Percentiles rank a stretch among this genome's conserved stretches.
Conservation (phyloP, 2,888 invertebrate species). For the Xestia c-nigrum region DNA sequence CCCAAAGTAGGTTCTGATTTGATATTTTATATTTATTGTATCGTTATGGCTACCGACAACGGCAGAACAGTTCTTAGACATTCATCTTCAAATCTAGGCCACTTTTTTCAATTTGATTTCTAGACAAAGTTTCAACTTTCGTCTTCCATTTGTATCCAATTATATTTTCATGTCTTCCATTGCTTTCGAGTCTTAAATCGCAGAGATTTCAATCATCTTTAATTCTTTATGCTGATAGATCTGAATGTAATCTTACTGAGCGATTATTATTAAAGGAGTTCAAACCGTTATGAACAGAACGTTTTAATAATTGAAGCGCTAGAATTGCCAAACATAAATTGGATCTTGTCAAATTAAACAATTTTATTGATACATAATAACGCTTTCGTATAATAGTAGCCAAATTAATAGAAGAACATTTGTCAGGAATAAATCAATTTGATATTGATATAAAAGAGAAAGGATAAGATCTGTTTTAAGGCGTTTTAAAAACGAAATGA, state of each 20-base stretch:
- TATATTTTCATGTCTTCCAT: slow-evolving; percentile 35
- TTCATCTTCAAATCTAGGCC: slow-evolving; percentile 23
- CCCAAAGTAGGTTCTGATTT: slow-evolving; percentile 12
- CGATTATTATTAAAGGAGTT: slow-evolving; percentile 60
- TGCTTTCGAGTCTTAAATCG: slow-evolving; percentile 49
- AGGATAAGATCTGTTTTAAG: slow-evolving; percentile 63
- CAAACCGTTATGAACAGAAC: slow-evolving; percentile 38
- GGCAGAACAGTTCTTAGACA: slow-evolving; percentile 1
- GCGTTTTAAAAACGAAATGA: slow-evolving; percentile 71
- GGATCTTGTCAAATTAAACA: slow-evolving; percentile 67
- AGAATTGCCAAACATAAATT: slow-evolving; percentile 61
- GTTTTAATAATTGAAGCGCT: slow-evolving; percentile 57
- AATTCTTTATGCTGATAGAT: slow-evolving; percentile 51
- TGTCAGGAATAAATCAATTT: slow-evolving; percentile 69
- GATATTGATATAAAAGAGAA: slow-evolving; percentile 72
- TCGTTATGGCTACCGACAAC: slow-evolving; percentile 6
- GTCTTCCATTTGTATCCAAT: slow-evolving; percentile 45
- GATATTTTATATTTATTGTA: slow-evolving; percentile 25
- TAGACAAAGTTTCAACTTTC: slow-evolving; percentile 46
- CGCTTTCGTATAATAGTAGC: slow-evolving; percentile 66
- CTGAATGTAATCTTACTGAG: slow-evolving; percentile 35
- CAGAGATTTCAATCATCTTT: slow-evolving; percentile 49
- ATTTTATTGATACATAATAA: slow-evolving; percentile 72
- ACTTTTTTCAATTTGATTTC: slow-evolving; percentile 16
- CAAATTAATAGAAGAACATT: slow-evolving; percentile 62